Evolutionary conservation across 1,140 invertebrate species (phyloP).

Genomic region (Plectrocnemia conspersa): DNA sequence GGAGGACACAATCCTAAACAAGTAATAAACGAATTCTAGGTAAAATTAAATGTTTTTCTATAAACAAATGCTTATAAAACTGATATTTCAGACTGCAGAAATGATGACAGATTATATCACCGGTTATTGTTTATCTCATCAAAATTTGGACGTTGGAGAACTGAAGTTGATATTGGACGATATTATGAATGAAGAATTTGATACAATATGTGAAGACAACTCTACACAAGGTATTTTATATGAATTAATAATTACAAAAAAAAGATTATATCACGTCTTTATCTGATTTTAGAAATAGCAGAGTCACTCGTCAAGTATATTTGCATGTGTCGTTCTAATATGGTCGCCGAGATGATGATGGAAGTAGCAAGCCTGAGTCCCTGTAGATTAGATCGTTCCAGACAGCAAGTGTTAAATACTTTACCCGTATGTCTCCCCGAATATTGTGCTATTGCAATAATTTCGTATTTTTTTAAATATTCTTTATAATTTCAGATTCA

Average conservation of each 20-base stretch:
- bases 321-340: constrained; percentile 41
- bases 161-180: constrained; percentile 51
- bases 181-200: constrained; percentile 55
- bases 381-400: constrained; percentile 43
- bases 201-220: constrained; percentile 54
- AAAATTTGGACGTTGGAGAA: constrained; percentile 46
- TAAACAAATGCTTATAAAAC: no score
- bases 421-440: constrained; percentile 33
- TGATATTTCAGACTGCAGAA: constrained; percentile 46
- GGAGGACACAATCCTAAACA: constrained; percentile 52
- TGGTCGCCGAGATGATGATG: constrained; percentile 41
- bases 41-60: no score
- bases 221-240: constrained; percentile 44
- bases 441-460: constrained; percentile 12
- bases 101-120: constrained; percentile 50
- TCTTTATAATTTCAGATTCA: constrained; percentile 21
- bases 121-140: constrained; percentile 46
- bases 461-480: neutral
- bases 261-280: constrained; percentile 6
- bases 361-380: constrained; percentile 43
- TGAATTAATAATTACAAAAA: neutral
- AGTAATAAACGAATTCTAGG: constrained; percentile 40
- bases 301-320: constrained; percentile 47
- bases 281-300: constrained; percentile 44
- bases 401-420: constrained; percentile 24